Evolutionary conservation across 2,113 vertebrate species (phyloP), one percentile per base, ranked within the genome.

Genomic region (Rynchops niger): DNA sequence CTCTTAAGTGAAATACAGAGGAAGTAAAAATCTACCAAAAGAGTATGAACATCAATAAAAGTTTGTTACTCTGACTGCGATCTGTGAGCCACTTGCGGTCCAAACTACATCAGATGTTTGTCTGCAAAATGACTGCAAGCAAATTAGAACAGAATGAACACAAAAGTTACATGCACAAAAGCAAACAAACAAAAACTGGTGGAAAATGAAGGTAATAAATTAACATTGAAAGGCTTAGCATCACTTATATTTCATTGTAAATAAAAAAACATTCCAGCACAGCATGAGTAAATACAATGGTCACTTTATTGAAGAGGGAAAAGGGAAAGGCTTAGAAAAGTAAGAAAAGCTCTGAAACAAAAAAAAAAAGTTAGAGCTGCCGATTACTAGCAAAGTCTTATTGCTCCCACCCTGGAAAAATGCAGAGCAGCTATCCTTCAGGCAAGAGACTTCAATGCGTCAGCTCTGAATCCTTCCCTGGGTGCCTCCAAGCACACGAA

Each of bases 121-220:
- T n/a, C 72, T 94, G 56, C 6, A 13, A 82, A 96, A 83, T 42
- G 36, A 58, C 82, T 69, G 47, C 19, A 95, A 84, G 78, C 61
- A 91, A 82, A 91, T 61, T 72, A 90, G 74, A 90, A 80, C 6
- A 92, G 66, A 94, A 85, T 58, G 66, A 88, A 92, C 96, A 82
- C 59, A 86, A 87, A 94, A 82, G 63, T 65, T 49, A 82, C 36
- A 30, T 74, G 58, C 70, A 89, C 63, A 84, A 94, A 96, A 72
- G 49, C 36, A 94, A 96, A 40, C 73, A 89, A 93, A 93, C 49
- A 95, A 72, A 85, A 94, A 80, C 53, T 38, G 34, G 34, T 90
- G 70, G 87, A 93, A 96, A 95, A 91, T 38, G 72, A 85, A 56
- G 53, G 82, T 72, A 91, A 88, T 87, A 93, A 95, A 79, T 43